Conservation (phyloP, 2,797 vertebrate genomes). For the Oreortyx pictus region DNA sequence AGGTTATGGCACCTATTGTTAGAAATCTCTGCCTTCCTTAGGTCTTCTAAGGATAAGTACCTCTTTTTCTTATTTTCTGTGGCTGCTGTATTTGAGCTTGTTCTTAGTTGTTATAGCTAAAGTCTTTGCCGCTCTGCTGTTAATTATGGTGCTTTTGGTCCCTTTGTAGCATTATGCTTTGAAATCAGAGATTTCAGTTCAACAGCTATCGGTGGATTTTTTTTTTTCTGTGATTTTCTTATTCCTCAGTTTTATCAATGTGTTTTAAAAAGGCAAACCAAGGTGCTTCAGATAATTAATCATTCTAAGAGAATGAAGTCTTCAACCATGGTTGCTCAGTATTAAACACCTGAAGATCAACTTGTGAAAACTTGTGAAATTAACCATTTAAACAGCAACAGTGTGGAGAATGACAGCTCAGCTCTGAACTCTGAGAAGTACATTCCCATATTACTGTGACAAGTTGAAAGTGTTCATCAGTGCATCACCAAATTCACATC, state of each 20-base stretch:
- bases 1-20: too few species aligned
- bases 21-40: too few species aligned
- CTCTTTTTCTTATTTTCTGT: too few species aligned
- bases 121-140: too few species aligned
- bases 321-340: not conserved
- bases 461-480: not conserved
- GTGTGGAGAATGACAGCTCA: not conserved
- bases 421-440: not conserved
- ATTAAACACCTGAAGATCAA: not conserved
- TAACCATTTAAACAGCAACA: not conserved
- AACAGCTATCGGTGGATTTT: slow-evolving; percentile 3
- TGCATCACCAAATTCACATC: not conserved
- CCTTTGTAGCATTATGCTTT: not conserved
- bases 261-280: slow-evolving; percentile 1
- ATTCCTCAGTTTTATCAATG: not conserved
- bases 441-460: not conserved
- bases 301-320: not conserved
- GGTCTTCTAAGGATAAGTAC: too few species aligned
- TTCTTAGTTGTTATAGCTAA: too few species aligned
- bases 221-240: not conserved
- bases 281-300: not conserved
- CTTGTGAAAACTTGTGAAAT: not conserved
- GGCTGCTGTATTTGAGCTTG: too few species aligned
- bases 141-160: too few species aligned
- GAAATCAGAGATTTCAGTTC: not conserved